phyloP scores from a whole-genome alignment of 2,888 invertebrate species.

The Rhagium mordax region DNA sequence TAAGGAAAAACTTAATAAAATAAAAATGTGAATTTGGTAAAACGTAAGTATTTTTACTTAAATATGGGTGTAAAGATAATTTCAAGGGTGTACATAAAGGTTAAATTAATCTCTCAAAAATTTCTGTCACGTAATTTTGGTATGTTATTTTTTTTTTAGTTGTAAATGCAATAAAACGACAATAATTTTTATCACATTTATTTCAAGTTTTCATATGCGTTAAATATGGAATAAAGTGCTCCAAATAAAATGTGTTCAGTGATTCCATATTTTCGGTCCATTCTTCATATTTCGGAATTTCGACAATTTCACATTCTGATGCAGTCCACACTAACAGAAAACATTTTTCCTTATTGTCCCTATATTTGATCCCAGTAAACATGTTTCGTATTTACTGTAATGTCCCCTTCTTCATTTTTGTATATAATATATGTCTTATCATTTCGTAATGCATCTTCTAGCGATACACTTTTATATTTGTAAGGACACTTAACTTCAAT shows the following conservation, averaged over 20 bases:
- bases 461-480: slow-evolving; percentile 4
- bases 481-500: slow-evolving; percentile 40
- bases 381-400: background rate
- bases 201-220: background rate
- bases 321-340: slow-evolving; percentile 5
- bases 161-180: background rate
- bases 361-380: slow-evolving; percentile 15
- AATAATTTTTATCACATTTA: background rate
- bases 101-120: too few relatives aligned
- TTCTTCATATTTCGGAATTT: background rate
- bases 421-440: slow-evolving; percentile 20
- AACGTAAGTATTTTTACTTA: too few relatives aligned
- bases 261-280: background rate
- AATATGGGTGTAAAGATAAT: too few relatives aligned
- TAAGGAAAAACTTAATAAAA: too few relatives aligned
- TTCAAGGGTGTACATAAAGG: too few relatives aligned
- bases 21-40: too few relatives aligned
- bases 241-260: background rate
- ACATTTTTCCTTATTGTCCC: slow-evolving; percentile 16
- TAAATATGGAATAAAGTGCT: background rate
- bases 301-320: slow-evolving; percentile 13
- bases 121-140: too few relatives aligned
- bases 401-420: background rate
- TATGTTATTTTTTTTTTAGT: background rate
- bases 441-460: background rate